These are phyloP conservation scores for Serilophus lunatus DNA, from an alignment of 2,113 vertebrate genomes.

Conservation along the genomic window DNA sequence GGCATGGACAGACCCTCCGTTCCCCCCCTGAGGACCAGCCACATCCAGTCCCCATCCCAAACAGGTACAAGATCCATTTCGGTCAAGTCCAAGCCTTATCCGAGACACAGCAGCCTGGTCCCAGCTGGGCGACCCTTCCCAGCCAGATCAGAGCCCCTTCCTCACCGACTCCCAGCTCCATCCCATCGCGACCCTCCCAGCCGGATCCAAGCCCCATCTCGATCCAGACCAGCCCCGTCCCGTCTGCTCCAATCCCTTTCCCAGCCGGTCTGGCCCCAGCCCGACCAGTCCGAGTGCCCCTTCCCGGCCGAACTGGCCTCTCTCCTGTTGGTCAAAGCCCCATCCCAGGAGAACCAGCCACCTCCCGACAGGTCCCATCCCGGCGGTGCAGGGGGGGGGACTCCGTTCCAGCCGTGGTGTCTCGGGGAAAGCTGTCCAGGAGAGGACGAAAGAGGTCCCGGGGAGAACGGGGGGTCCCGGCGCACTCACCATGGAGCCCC, in stretches of 20 bases:
- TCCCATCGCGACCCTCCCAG: background rate
- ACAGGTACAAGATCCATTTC: background rate
- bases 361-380: background rate
- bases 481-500: constrained; percentile 51
- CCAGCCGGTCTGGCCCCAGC: background rate
- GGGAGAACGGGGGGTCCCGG: background rate
- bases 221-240: background rate
- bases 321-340: background rate
- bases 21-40: background rate
- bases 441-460: background rate
- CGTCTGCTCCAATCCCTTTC: background rate
- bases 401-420: accelerated
- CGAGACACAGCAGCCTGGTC: background rate
- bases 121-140: background rate
- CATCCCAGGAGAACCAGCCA: background rate
- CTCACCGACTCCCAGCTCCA: background rate
- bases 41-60: background rate
- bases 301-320: background rate
- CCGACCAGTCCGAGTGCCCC: too few species aligned
- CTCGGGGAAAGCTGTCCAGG: background rate
- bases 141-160: background rate
- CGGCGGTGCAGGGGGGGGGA: background rate
- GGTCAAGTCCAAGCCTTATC: background rate
- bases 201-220: background rate
- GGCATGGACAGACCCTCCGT: accelerated